Evolutionary conservation across 1,140 invertebrate species (phyloP), one percentile per base, ranked within the genome.

Genomic region (Ceratina calcarata): DNA sequence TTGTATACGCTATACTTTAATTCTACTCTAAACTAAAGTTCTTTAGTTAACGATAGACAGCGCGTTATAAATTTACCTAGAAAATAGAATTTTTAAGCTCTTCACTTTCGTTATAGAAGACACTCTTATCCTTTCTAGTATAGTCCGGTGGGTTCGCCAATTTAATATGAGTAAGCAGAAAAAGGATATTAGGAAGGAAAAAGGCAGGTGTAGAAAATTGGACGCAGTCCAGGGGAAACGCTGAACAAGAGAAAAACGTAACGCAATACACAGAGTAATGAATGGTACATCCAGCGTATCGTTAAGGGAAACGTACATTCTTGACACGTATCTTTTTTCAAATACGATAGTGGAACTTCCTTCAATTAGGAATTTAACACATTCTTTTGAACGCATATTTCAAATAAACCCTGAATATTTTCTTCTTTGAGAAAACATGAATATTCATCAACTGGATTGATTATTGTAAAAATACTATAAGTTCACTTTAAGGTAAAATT

Each of bases 91-190:
- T 45, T 45, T 45, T 45, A 45, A 45, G 37, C 37, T 45, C 37
- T 2, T 45, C 37, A 45, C 37, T 45, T 45, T 45, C 37, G 37
- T 45, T 45, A 45, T 45, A 45, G 2, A 37, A 16, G 18, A 15
- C 4, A 37, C 24, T 51, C 49, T 45, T 55, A 64, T 22, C 24
- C 20, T 1, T 45, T 13, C 32, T 18, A 15, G 10, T 32, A n/a
- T 16, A 22, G 72, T n/a, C 15, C 12, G 13, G n/a, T 16, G 18
- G 15, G 32, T 67, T 67, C 32, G 7, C 12, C 37, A 67, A 18
- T 68, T 66, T 68, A 67, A 67, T 75, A 75, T 27, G 27, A 75
- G 32, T n/a, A 49, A 57, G 62, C 53, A 22, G 27, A 58, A 67
- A 67, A 67, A 58, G 49, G 16, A 57, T 22, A 66, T 45, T 15